Evolutionary conservation across 2,888 invertebrate species (phyloP), one percentile per base, ranked within the genome.

Genomic region (Xiphydria camelus): DNA sequence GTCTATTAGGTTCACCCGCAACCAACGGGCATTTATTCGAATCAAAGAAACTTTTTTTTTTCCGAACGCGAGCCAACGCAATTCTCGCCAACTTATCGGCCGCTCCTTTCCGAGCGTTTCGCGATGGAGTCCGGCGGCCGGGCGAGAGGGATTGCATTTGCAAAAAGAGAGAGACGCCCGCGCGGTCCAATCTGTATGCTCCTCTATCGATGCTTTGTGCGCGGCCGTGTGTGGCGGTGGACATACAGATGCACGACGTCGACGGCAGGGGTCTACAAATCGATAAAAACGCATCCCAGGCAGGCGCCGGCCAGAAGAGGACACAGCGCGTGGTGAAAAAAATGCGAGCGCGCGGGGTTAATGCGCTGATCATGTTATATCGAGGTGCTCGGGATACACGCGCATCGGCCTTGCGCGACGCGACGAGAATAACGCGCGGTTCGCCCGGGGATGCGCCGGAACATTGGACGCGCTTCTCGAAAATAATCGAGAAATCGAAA

Each of bases 281-380:
- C 75, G 75, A 75, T 75, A 75, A 75, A 75, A 75, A 75, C 73
- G 75, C 75, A 75, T 75, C 74, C 73, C 75, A 73, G 72, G 66
- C 68, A 70, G 72, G 72, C 71, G 73, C 70, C 71, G 64, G 69
- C 66, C 68, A 53, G 63, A 66, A 66, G 47, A 53, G 62, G 60
- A 56, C 61, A 50, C 42, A 41, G 43, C 57, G 47, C 42, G 55
- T 53, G 59, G 61, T 21, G 63, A 69, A 69, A 71, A 71, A 73
- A 70, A 66, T 63, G 64, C 63, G 65, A 64, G 65, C 62, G 59
- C n/a, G n/a, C n/a, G 14, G 68, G 71, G 73, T 73, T 73, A 75
- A 75, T 73, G 73, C 70, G 73, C 73, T 70, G 75, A 75, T 73
- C 75, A 72, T 71, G 73, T 73, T 73, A 69, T 68, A 70, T 69